Evolutionary conservation across 2,113 vertebrate genomes (phyloP).

Genomic region (Astatoreochromis straeleni): DNA sequence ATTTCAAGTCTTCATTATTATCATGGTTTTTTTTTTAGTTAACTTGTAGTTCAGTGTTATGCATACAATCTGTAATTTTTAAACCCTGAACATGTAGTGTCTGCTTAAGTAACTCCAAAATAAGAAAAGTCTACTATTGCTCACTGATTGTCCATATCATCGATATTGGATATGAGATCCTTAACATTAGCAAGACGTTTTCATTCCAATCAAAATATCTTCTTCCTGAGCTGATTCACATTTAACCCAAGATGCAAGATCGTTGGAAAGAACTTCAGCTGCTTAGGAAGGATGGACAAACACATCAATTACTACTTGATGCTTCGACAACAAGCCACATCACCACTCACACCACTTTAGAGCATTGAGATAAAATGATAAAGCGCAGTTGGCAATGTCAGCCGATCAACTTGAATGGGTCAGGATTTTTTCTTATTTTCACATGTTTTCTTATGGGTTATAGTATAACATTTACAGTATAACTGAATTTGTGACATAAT

Average conservation of each 20-base stretch:
- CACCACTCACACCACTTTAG: background rate
- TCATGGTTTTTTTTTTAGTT: fast-evolving
- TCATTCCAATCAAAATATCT: background rate
- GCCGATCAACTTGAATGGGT: background rate
- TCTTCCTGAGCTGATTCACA: background rate
- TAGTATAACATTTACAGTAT: background rate
- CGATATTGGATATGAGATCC: background rate
- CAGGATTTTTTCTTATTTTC: background rate
- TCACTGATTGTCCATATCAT: background rate
- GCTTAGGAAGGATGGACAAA: background rate
- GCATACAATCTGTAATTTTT: background rate
- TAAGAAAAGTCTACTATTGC: background rate
- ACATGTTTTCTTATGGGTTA: background rate
- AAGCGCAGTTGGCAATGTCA: background rate
- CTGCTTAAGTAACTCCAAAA: background rate
- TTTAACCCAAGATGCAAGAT: background rate
- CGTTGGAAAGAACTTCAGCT: background rate
- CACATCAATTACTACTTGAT: background rate
- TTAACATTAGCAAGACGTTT: background rate
- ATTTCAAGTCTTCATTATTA: background rate
- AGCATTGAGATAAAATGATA: background rate
- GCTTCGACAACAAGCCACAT: background rate
- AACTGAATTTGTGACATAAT: background rate
- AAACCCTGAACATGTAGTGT: background rate
- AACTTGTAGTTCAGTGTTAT: background rate